Conservation (phyloP, 2,113 vertebrate genomes). For the Dolichallabes microphthalmus region DNA sequence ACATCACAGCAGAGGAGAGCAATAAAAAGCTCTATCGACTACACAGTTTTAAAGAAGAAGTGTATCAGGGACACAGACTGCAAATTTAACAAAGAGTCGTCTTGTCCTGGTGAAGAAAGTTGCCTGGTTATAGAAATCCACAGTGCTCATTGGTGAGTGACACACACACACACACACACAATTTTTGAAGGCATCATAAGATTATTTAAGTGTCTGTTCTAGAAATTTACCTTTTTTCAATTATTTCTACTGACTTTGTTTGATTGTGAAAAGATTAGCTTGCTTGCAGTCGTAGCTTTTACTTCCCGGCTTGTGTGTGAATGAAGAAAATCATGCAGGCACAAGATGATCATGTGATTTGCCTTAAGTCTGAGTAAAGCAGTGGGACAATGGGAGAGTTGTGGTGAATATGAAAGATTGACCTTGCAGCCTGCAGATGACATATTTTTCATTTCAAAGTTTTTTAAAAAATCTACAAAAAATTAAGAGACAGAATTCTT, state of each 20-base stretch:
- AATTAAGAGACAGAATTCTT: background rate
- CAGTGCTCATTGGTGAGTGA: slow-evolving; percentile 64
- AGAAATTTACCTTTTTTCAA: background rate
- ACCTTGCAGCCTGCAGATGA: slow-evolving; percentile 29
- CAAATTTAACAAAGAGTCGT: slow-evolving; percentile 71
- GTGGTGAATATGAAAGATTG: slow-evolving; percentile 51
- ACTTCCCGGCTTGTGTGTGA: slow-evolving; percentile 43
- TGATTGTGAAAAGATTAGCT: background rate
- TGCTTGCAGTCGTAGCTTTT: too few species aligned
- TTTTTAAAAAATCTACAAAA: too few species aligned
- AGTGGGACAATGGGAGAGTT: slow-evolving; percentile 64
- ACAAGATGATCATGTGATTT: slow-evolving; percentile 77
- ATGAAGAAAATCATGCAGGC: slow-evolving; percentile 52
- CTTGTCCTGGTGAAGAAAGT: slow-evolving; percentile 56
- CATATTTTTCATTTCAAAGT: background rate
- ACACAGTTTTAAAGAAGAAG: slow-evolving; percentile 29
- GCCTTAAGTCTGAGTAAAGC: slow-evolving; percentile 55
- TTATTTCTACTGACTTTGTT: background rate
- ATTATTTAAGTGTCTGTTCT: background rate
- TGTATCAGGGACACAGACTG: slow-evolving; percentile 28
- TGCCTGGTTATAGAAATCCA: slow-evolving; percentile 47
- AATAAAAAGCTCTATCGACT: slow-evolving; percentile 65
- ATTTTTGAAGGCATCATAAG: slow-evolving; percentile 20
- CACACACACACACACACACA: slow-evolving; percentile 29
- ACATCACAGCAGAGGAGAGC: slow-evolving; percentile 74